phyloP scores from a whole-genome alignment of 2,797 vertebrate genomes.

The Amblyraja radiata region DNA sequence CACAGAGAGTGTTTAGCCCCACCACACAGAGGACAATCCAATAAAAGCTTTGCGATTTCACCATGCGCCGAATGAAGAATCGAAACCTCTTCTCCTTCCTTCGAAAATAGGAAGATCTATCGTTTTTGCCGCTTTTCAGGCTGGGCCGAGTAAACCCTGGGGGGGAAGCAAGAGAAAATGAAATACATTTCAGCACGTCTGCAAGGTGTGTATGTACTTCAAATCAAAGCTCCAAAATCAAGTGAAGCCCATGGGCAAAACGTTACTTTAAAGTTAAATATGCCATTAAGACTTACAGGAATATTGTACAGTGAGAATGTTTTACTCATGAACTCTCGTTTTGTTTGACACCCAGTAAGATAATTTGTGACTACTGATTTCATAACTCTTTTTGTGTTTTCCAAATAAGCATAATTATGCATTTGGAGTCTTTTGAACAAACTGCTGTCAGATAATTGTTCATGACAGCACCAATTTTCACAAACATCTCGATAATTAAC shows the following conservation, averaged over 20 bases:
- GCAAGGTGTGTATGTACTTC: background rate
- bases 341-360: too few species aligned
- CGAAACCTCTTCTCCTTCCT: constrained; percentile 90
- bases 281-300: background rate
- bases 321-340: background rate
- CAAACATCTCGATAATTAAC: background rate
- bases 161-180: constrained; percentile 42
- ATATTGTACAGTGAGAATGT: background rate
- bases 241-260: background rate
- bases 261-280: background rate
- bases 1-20: constrained; percentile 85
- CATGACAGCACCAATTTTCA: constrained; percentile 10
- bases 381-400: background rate
- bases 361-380: background rate
- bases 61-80: constrained; percentile 89
- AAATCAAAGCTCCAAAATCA: background rate
- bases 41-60: constrained; percentile 95
- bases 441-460: constrained; percentile 13
- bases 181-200: background rate
- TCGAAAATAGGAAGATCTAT: constrained; percentile 81
- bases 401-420: constrained; percentile 19
- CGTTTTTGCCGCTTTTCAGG: constrained; percentile 80
- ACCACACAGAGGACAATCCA: constrained; percentile 89
- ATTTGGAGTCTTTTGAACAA: background rate
- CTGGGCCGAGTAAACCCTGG: constrained; percentile 82